Evolutionary conservation across 2,113 vertebrate genomes (phyloP), one percentile per base, ranked within the genome.

Genomic region (Ictalurus punctatus): DNA sequence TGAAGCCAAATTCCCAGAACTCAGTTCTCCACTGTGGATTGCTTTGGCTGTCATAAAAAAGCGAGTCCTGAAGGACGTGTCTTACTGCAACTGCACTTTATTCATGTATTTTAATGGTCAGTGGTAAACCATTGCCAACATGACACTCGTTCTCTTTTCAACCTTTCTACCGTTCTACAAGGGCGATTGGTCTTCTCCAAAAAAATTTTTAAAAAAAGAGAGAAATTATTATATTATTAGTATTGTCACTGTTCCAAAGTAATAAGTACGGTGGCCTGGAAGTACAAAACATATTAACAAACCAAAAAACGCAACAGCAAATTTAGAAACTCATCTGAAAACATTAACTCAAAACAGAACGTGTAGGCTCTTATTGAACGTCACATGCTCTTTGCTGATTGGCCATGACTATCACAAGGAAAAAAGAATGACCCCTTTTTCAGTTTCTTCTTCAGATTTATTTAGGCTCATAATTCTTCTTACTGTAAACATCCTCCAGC

Each of bases 81-180:
- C 56, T 44, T n/a, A n/a, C 73, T 78, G 73, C 71, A 86, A 61
- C 73, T 63, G 71, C 71, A 86, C 85, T 78, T 78, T 65, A 79
- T 79, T 79, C 3, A 79, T 65, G 6, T 52, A 65, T 21, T 76
- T 61, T 63, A 78, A 27, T 52, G 12, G 44, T 30, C n/a, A 54
- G 30, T 52, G 12, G 44, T 30, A 54, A 54, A 81, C 78, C 1
- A 19, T 9, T 56, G n/a, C 27, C 16, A 81, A 56, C 78, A 56
- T 80, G 78, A 27, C 74, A 8, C 78, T 54, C 14, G 13, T 78
- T 78, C 40, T 74, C 16, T 37, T 74, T 74, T 73, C 30, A 76
- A 1, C 21, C 73, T 48, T 44, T 44, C 21, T 73, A 37, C 0
- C 40, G 48, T 44, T 44, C 21, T 73, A 19, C 1, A 37, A 73